Percentiles rank a stretch among this genome's conserved stretches.
Evolutionary conservation across 2,888 invertebrate genomes (phyloP).

Genomic region (Trypoxylon attenuatum): DNA sequence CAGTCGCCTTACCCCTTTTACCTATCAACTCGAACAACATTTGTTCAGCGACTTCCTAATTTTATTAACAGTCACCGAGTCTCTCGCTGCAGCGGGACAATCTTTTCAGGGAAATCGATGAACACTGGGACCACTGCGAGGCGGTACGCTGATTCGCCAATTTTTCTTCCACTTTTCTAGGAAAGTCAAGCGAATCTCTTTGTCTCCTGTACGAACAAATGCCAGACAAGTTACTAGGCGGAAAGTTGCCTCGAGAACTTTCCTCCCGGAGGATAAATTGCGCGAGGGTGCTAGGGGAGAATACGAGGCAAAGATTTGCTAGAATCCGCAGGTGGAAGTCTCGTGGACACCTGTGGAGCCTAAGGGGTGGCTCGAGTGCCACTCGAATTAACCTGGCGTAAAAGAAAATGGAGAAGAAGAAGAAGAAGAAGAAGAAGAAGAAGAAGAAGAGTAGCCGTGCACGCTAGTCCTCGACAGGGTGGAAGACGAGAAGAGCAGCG

Average conservation of each 20-base stretch:
- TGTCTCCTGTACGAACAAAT: too few species aligned
- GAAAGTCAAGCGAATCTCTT: too few species aligned
- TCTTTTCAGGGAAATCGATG: not conserved
- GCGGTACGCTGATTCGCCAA: too few species aligned
- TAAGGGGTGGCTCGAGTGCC: not conserved
- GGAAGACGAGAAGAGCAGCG: too few species aligned
- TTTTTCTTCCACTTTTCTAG: too few species aligned
- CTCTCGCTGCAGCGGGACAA: not conserved
- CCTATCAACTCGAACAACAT: constrained; percentile 13
- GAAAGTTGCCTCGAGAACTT: too few species aligned
- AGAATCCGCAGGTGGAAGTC: not conserved
- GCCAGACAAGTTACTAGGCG: too few species aligned
- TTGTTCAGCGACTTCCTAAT: constrained; percentile 31
- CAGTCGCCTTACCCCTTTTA: not conserved
- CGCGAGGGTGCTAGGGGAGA: too few species aligned
- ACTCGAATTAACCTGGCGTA: not conserved
- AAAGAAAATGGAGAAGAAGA: too few species aligned
- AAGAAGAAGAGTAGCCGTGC: not conserved
- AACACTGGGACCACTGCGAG: too few species aligned
- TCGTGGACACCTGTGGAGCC: not conserved
- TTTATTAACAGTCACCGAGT: constrained; percentile 4
- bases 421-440: not conserved
- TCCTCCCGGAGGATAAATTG: too few species aligned
- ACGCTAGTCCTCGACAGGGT: constrained; percentile 13
- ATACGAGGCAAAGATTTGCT: not conserved